Percentiles rank a stretch among this genome's conserved stretches.
phyloP scores from a whole-genome alignment of 1,140 invertebrate species.

The Macrocentrus cingulum region DNA sequence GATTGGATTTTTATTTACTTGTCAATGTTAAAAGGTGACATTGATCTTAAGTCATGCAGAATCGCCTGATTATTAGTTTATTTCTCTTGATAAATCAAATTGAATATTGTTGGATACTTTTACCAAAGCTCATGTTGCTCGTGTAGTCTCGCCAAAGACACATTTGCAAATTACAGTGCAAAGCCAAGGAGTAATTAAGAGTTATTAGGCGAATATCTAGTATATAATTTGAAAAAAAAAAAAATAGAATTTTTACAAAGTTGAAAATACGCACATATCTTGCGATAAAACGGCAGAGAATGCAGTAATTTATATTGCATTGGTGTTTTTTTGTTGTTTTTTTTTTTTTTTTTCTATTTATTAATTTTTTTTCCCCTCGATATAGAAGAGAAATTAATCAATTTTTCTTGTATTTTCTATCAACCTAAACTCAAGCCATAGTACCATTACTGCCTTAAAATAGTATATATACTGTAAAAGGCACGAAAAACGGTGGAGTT shows the following conservation, averaged over 20 bases:
- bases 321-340: too few species aligned
- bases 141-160: conserved; percentile 9
- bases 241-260: conserved; percentile 2
- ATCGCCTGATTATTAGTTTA: too few species aligned
- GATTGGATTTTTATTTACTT: too few species aligned
- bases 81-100: neutral
- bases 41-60: too few species aligned
- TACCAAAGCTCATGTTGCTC: conserved; percentile 19
- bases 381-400: neutral
- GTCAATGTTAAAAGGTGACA: too few species aligned
- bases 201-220: neutral
- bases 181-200: neutral
- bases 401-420: neutral
- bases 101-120: neutral
- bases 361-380: too few species aligned
- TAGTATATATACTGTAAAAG: conserved; percentile 37
- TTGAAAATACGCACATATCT: conserved; percentile 28
- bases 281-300: conserved; percentile 12
- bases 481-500: too few species aligned
- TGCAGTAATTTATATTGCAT: conserved; percentile 10
- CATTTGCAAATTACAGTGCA: neutral
- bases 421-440: conserved; percentile 39
- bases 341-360: too few species aligned
- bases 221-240: conserved; percentile 1
- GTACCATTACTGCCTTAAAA: conserved; percentile 53